Base-by-base conservation (phyloP, 64 coral and sea anemone genomes). In the Orbicella faveolata region DNA sequence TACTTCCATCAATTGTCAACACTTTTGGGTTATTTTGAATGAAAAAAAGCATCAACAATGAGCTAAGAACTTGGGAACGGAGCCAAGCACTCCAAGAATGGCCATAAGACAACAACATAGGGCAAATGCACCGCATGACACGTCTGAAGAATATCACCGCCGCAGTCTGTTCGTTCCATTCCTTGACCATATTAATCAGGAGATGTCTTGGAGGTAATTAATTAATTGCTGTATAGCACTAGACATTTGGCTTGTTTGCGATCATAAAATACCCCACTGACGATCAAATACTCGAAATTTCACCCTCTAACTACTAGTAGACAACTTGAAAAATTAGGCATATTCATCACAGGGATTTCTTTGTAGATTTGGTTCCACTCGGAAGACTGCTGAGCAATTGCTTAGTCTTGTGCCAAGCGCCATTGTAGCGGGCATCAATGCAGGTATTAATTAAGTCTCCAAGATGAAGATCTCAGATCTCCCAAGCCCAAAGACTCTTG, bases 321-420 rank as follows among this genome's bases (percentile, higher is more conserved):
- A 30, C 30, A 30, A 30, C 30, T 30, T 30, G 30, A 30, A 21
- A 65, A 65, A 65, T 16, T 16, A 65, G 63, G 63, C 1, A 0
- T 5, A 65, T 65, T 65, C 8, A 79, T 30, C 30, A 30, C 30
- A 30, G 30, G 30, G 30, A 30, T 30, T 30, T 79, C 26, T 20
- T 78, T 78, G 8, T 36, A 78, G 55, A 78, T 88, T 88, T 88
- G 85, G 85, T 75, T 52, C 44, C 51, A 88, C 85, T 88, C 85
- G 75, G 70, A 88, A 88, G 85, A 91, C 89, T 63, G 70, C 80
- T 39, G 89, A 72, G 51, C 67, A 79, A 4, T 84, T 91, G 73
- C 90, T 92, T 92, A 63, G 83, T 79, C 91, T 93, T 34, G 76
- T 93, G 57, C 75, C 84, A 74, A 87, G 69, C n/a, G 52, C 79